Percentiles rank a stretch among this genome's conserved stretches.
Conservation (phyloP, 2,888 invertebrate genomes). For the Hecatera dysodea region DNA sequence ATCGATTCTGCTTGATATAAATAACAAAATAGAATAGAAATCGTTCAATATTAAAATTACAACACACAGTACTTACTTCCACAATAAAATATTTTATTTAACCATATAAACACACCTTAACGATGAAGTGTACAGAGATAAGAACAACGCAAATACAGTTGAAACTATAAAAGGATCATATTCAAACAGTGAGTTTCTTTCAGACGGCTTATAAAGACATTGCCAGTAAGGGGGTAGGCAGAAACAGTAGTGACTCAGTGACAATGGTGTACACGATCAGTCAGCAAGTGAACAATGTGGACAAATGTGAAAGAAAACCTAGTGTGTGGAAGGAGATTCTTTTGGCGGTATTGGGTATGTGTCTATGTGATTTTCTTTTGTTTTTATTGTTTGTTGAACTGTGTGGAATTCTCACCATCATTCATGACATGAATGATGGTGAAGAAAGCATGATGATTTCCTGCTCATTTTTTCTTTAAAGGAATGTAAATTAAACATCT, state of each 20-base stretch:
- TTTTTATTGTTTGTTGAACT: background rate
- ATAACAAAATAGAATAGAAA: too few relatives aligned
- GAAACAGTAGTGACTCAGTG: slow-evolving; percentile 39
- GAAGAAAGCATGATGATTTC: too few relatives aligned
- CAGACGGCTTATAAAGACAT: slow-evolving; percentile 39
- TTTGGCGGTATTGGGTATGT: slow-evolving; percentile 76
- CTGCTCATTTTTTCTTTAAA: too few relatives aligned
- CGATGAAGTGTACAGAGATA: slow-evolving; percentile 35
- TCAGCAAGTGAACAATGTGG: slow-evolving; percentile 41
- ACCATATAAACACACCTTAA: slow-evolving; percentile 33
- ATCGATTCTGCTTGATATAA: too few relatives aligned
- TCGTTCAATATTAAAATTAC: too few relatives aligned
- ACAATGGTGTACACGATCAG: slow-evolving; percentile 76
- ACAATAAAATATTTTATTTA: background rate
- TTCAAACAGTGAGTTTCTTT: slow-evolving; percentile 40
- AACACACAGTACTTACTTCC: background rate
- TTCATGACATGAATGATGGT: too few relatives aligned
- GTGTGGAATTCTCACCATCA: background rate
- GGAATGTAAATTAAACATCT: too few relatives aligned
- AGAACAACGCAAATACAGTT: slow-evolving; percentile 40
- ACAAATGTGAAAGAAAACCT: slow-evolving; percentile 53
- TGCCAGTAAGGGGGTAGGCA: slow-evolving; percentile 16
- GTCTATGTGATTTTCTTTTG: slow-evolving; percentile 60
- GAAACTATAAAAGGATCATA: slow-evolving; percentile 47
- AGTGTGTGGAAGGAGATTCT: slow-evolving; percentile 72